Percentiles rank a stretch among this genome's conserved stretches.
These are phyloP conservation scores for Hippocampus zosterae DNA, from an alignment of 2,113 vertebrate genomes.

Conservation along the genomic window DNA sequence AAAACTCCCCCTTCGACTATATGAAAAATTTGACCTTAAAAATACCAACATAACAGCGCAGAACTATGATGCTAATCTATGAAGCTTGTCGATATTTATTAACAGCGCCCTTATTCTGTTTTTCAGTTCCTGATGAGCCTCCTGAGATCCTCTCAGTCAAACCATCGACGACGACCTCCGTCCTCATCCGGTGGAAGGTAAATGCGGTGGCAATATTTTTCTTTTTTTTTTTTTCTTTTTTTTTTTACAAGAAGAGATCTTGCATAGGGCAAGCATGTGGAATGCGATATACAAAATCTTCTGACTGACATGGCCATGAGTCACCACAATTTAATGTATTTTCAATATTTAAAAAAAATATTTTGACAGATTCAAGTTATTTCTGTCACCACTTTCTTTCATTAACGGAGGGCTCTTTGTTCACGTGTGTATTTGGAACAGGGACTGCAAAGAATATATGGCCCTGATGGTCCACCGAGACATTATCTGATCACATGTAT, in stretches of 20 bases:
- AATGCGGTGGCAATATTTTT: not conserved
- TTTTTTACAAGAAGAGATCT: not conserved
- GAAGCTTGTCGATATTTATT: not conserved
- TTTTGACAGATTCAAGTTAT: no score
- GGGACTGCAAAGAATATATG: not conserved
- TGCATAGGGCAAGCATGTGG: not conserved
- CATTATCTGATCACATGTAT: not conserved
- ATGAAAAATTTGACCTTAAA: not conserved
- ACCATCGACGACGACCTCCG: constrained; percentile 89
- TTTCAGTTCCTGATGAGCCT: constrained; percentile 85
- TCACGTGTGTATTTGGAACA: no score
- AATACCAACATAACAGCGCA: not conserved
- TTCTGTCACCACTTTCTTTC: no score
- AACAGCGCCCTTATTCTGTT: constrained; percentile 10
- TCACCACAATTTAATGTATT: not conserved
- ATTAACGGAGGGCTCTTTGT: no score
- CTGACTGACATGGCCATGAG: not conserved
- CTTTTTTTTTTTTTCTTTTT: not conserved
- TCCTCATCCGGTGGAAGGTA: constrained; percentile 96
- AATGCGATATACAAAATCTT: not conserved
- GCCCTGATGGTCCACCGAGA: not conserved
- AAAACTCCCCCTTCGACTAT: not conserved
- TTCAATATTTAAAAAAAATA: no score
- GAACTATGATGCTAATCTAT: not conserved
- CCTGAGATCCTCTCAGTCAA: constrained; percentile 84